phyloP scores from a whole-genome alignment of 2,113 vertebrate genomes.

The Notarius lentiginosus region DNA sequence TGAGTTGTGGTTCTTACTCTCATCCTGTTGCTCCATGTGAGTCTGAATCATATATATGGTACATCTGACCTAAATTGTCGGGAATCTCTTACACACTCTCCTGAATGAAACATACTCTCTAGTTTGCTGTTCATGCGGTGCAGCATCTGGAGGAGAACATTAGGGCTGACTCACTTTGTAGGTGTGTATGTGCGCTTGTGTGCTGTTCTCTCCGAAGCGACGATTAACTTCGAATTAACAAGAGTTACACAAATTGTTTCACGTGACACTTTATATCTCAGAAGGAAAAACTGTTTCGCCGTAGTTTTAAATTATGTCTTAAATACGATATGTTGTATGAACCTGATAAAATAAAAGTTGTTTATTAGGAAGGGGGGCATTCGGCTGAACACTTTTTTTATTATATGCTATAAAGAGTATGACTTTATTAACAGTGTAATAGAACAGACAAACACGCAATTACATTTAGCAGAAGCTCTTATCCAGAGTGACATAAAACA shows the following conservation, averaged over 20 bases:
- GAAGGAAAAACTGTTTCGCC: neutral
- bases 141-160: neutral
- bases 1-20: neutral
- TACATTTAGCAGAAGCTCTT: no score
- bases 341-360: neutral
- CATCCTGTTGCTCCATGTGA: neutral
- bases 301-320: neutral
- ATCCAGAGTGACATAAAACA: no score
- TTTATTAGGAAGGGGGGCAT: neutral
- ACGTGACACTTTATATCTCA: neutral
- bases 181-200: neutral
- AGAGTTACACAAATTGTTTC: neutral
- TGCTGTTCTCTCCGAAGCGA: no score
- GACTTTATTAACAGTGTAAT: no score
- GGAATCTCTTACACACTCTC: constrained; percentile 3
- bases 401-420: no score
- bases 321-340: neutral
- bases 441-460: no score
- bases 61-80: constrained; percentile 18
- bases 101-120: neutral
- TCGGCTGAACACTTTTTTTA: no score
- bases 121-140: neutral
- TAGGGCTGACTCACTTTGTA: neutral
- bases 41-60: constrained; percentile 16
- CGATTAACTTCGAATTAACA: no score